These are phyloP conservation scores for Mycteria americana DNA, from an alignment of 2,797 vertebrate genomes.

Conservation along the genomic window DNA sequence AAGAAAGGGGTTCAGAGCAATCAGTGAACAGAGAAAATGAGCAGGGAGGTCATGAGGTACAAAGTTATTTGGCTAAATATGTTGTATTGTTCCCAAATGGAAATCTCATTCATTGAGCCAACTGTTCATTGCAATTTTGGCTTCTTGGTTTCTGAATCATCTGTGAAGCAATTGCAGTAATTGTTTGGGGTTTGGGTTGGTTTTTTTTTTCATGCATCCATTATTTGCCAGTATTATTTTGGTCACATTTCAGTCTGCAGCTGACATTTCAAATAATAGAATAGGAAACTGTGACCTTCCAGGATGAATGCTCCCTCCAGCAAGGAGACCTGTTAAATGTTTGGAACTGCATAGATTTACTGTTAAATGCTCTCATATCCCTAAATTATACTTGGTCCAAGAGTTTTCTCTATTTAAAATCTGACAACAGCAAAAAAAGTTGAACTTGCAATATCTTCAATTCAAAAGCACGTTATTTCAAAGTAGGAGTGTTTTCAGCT, in stretches of 20 bases:
- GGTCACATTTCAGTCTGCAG: neutral
- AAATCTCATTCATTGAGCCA: constrained; percentile 23
- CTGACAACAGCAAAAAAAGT: neutral
- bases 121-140: neutral
- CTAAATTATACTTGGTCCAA: neutral
- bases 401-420: neutral
- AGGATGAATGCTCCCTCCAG: neutral
- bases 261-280: neutral
- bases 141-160: constrained; percentile 37
- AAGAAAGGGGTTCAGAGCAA: neutral
- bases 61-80: neutral
- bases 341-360: neutral
- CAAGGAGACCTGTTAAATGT: neutral
- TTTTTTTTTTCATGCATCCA: neutral
- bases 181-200: neutral
- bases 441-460: neutral
- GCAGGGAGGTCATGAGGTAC: neutral
- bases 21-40: neutral
- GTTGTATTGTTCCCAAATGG: neutral
- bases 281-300: neutral
- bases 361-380: neutral
- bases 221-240: neutral
- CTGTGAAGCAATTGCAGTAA: neutral
- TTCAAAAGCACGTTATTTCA: neutral
- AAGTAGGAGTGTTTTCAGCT: neutral